phyloP scores from a whole-genome alignment of 2,113 vertebrate genomes.

The Hypocryptadius cinnamomeus region DNA sequence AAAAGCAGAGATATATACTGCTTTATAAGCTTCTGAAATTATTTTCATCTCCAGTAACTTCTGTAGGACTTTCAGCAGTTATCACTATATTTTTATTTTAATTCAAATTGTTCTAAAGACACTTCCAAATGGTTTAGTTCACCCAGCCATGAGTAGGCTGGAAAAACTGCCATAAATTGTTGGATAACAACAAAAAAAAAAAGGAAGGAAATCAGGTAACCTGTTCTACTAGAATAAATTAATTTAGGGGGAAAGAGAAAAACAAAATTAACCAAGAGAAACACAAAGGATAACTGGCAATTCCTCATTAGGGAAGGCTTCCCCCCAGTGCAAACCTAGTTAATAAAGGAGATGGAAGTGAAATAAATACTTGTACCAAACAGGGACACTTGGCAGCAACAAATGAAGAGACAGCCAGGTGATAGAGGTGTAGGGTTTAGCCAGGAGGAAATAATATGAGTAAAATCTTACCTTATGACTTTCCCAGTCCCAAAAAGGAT shows the following conservation, averaged over 20 bases:
- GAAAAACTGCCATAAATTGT: background rate
- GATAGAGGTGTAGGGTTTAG: background rate
- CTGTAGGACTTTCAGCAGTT: background rate
- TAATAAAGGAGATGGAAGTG: background rate
- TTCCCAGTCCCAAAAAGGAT: background rate
- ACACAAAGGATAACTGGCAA: background rate
- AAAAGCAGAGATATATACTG: background rate
- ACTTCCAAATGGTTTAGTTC: background rate
- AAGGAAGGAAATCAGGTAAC: background rate
- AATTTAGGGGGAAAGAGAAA: background rate
- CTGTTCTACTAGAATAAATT: background rate
- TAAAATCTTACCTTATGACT: background rate
- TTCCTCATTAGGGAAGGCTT: background rate
- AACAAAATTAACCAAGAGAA: background rate
- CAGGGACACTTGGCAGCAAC: background rate
- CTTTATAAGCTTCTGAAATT: background rate
- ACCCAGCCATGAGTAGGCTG: background rate
- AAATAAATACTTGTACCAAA: background rate
- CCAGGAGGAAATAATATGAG: background rate
- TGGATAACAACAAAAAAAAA: constrained; percentile 12
- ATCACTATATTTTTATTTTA: background rate
- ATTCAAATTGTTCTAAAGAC: constrained; percentile 3
- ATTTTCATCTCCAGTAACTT: background rate
- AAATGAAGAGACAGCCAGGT: background rate
- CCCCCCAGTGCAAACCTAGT: background rate